Evolutionary conservation across 2,888 invertebrate species (phyloP).

Genomic region (Kuschelorhynchus macadamiae): DNA sequence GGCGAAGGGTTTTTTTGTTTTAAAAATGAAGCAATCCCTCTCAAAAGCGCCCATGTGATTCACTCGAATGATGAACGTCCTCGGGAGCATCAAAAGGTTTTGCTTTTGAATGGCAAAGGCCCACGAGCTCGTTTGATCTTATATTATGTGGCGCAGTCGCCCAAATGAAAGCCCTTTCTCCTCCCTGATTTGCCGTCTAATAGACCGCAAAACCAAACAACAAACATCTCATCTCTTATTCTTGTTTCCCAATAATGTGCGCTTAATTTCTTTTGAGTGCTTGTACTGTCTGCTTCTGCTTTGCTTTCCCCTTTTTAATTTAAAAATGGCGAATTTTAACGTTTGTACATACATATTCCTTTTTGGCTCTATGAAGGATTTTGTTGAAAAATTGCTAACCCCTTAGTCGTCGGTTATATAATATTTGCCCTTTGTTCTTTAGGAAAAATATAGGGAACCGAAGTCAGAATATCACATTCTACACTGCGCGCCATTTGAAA

Average conservation of each 20-base stretch:
- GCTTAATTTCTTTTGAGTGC: constrained; percentile 52
- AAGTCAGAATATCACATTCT: too few relatives aligned
- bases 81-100: constrained; percentile 50
- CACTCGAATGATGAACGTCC: constrained; percentile 49
- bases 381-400: too few relatives aligned
- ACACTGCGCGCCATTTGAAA: too few relatives aligned
- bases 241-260: constrained; percentile 51
- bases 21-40: constrained; percentile 35
- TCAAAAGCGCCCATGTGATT: constrained; percentile 44
- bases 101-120: constrained; percentile 53
- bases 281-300: constrained; percentile 32
- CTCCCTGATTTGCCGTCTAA: constrained; percentile 60
- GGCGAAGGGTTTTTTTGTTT: constrained; percentile 33
- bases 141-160: constrained; percentile 66
- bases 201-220: constrained; percentile 57
- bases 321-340: constrained; percentile 46
- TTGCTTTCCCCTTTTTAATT: constrained; percentile 42
- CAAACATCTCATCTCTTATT: constrained; percentile 51
- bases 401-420: too few relatives aligned
- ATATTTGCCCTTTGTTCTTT: too few relatives aligned
- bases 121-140: constrained; percentile 67
- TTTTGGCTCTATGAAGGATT: too few relatives aligned
- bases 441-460: too few relatives aligned
- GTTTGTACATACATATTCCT: constrained; percentile 7
- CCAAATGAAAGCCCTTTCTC: constrained; percentile 61